Evolutionary conservation across 2,888 invertebrate genomes (phyloP).

Genomic region (Petrolisthes cinctipes): DNA sequence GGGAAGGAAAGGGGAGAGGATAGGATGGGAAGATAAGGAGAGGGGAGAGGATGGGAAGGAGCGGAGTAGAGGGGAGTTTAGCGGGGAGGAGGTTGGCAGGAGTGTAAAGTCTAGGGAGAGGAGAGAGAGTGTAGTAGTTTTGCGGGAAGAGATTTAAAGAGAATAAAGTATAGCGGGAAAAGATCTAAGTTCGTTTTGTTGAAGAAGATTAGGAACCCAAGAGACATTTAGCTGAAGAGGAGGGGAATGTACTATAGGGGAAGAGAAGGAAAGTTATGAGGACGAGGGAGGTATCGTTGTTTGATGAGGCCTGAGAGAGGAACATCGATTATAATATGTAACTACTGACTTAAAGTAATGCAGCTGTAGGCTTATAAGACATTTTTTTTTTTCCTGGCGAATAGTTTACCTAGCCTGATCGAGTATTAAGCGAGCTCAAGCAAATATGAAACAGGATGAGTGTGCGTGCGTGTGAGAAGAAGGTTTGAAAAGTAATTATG

Average conservation of each 20-base stretch:
- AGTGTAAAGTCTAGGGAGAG: neutral
- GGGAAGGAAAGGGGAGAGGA: neutral
- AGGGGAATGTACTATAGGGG: neutral
- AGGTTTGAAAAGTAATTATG: no score
- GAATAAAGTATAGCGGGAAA: neutral
- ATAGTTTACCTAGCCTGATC: no score
- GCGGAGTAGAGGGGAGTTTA: neutral
- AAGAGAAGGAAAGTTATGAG: neutral
- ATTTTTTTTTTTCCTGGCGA: no score
- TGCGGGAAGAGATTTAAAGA: neutral
- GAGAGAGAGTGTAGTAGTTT: neutral
- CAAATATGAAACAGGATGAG: no score
- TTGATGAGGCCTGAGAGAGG: neutral
- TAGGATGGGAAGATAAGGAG: neutral
- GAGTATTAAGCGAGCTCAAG: no score
- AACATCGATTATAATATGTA: neutral
- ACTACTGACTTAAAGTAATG: no score
- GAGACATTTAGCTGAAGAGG: neutral
- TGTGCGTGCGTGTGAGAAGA: no score
- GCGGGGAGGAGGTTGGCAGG: neutral
- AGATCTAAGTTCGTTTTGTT: neutral
- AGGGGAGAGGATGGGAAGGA: neutral
- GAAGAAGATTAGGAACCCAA: neutral
- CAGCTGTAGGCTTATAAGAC: no score
- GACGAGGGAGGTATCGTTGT: neutral